Evolutionary conservation across 2,797 vertebrate genomes (phyloP).

Genomic region (Kryptopterus vitreolus): DNA sequence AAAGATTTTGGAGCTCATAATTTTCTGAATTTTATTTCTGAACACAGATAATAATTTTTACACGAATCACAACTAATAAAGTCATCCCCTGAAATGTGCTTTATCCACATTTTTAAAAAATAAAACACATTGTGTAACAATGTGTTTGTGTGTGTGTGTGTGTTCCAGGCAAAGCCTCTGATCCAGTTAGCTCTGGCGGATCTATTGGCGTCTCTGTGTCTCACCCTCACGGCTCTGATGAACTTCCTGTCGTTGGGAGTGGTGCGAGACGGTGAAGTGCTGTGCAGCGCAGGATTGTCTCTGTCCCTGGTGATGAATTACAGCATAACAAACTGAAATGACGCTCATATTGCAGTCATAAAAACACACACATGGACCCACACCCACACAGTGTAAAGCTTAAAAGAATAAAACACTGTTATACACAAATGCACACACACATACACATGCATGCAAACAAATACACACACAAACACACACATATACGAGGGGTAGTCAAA

Average conservation of each 20-base stretch:
- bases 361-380: neutral
- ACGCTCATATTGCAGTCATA: neutral
- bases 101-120: too few species aligned
- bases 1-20: too few species aligned
- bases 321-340: neutral
- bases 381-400: neutral
- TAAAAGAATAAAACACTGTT: neutral
- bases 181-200: constrained; percentile 80
- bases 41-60: too few species aligned
- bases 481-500: too few species aligned
- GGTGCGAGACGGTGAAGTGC: neutral
- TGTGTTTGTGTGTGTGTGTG: neutral
- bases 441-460: neutral
- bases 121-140: accelerated
- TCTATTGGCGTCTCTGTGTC: constrained; percentile 69
- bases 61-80: too few species aligned
- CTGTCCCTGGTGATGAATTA: constrained; percentile 73
- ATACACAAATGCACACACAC: neutral
- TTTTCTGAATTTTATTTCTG: too few species aligned
- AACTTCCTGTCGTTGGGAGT: constrained; percentile 61
- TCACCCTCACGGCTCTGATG: constrained; percentile 65
- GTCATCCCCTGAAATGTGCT: too few species aligned
- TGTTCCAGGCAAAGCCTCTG: constrained; percentile 72
- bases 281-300: constrained; percentile 69
- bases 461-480: constrained; percentile 7